Evolutionary conservation across 37 sponge, comb jelly and placozoan species (phyloP), one percentile per base, ranked within the genome.

Genomic region (Dysidea cf. avara): DNA sequence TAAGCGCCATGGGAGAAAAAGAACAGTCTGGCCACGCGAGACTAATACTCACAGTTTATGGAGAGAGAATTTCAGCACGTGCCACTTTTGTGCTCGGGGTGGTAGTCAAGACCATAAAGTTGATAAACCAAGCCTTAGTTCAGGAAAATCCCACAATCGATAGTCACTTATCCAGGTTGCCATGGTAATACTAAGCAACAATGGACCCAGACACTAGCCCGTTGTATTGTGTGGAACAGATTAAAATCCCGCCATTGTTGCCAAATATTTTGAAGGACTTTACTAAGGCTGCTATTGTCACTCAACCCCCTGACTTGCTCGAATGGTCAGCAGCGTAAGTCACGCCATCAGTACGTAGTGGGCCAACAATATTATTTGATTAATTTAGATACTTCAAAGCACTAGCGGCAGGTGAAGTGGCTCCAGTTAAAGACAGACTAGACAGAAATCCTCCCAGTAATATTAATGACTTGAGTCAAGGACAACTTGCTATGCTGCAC

Each of bases 231-330:
- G 79, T 93, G 0, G 96, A 98, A 73, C 99, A 98, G 82, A 98
- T 98, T 28, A 83, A 86, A 64, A 84, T 98, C 4, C 99, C 99
- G 28, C 89, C 92, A 17, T 76, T 89, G 21, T 88, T 98, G 3
- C 99, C 99, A 9, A 81, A 86, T 29, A 86, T 98, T 14, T 51
- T 94, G 30, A 95, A 98, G 64, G 83, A 98, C 56, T 98, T 90
- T 82, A 98, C 99, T 0, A 98, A 98, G 54, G 95, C 99, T 14
- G 99, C 99, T 20, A 98, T 95, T 46, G 66, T 96, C 21, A 95
- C 99, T 28, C 99, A 98, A 61, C 99, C 99, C 24, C 64, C 68
- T 4, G 96, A 98, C 54, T 58, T 89, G 2, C 69, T 98, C 26
- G 60, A 83, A 29, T 98, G 99, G 99, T 92, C 96, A 14, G 80